Conservation (phyloP, 2,797 vertebrate genomes). For the Enteromius mattozi region DNA sequence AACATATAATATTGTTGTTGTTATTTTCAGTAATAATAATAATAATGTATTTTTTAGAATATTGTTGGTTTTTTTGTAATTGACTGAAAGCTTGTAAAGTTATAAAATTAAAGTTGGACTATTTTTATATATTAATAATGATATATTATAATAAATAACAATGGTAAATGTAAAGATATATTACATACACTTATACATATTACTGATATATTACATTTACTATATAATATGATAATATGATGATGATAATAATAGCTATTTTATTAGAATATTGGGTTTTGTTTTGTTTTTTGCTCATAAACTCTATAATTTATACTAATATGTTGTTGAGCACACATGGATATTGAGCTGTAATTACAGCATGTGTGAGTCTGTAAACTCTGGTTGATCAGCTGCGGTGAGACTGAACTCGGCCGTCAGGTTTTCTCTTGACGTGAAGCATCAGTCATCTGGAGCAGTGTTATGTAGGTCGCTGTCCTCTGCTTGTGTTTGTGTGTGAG, state of each 20-base stretch:
- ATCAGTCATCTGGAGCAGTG: neutral
- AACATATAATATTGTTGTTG: neutral
- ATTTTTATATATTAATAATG: neutral
- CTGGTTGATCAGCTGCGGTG: neutral
- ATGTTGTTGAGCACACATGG: neutral
- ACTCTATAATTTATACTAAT: too few relatives aligned
- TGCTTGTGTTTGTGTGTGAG: slow-evolving; percentile 6
- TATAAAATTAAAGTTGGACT: neutral
- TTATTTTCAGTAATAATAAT: neutral
- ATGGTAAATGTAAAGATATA: neutral
- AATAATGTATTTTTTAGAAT: neutral
- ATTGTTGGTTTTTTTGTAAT: neutral
- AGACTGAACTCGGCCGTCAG: neutral
- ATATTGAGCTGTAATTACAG: too few relatives aligned
- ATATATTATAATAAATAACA: too few relatives aligned
- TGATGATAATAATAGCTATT: neutral
- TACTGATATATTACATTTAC: neutral
- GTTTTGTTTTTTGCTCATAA: too few relatives aligned
- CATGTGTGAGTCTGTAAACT: neutral
- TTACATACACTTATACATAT: neutral
- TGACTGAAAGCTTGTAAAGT: neutral
- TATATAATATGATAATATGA: neutral
- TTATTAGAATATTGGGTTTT: too few relatives aligned
- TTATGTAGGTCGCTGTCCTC: slow-evolving; percentile 21
- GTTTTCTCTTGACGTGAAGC: neutral